Evolutionary conservation across 2,888 invertebrate species (phyloP).

Genomic region (Volucella inanis): DNA sequence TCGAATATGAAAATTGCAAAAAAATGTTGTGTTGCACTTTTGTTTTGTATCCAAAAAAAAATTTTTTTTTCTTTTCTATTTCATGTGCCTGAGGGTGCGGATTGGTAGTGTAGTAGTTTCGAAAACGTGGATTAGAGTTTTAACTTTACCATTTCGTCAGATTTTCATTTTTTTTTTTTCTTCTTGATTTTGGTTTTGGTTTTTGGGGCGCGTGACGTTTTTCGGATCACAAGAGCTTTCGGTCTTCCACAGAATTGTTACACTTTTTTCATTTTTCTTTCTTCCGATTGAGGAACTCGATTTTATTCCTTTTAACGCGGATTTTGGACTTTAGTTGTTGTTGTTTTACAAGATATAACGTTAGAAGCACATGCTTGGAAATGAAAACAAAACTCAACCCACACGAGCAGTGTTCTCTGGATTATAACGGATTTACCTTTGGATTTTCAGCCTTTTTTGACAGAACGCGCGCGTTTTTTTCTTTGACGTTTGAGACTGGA

Average conservation of each 20-base stretch:
- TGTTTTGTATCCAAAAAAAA: too few species aligned
- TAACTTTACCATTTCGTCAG: constrained; percentile 72
- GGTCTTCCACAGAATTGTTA: constrained; percentile 59
- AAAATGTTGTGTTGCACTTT: too few species aligned
- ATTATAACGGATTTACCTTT: constrained; percentile 55
- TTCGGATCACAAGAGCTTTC: background rate
- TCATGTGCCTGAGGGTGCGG: too few species aligned
- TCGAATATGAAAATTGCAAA: too few species aligned
- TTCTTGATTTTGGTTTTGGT: constrained; percentile 9
- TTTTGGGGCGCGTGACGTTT: background rate
- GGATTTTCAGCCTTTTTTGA: constrained; percentile 32
- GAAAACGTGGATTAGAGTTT: constrained; percentile 46
- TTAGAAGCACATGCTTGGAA: constrained; percentile 76
- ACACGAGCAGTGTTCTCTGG: constrained; percentile 41
- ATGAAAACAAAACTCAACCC: constrained; percentile 30
- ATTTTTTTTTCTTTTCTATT: too few species aligned
- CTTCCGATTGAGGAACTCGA: too few species aligned
- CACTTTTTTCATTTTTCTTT: constrained; percentile 67
- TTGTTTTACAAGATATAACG: constrained; percentile 73
- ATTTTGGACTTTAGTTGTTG: constrained; percentile 32
- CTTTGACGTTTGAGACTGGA: background rate
- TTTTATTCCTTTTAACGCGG: constrained; percentile 6
- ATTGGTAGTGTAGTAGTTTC: background rate
- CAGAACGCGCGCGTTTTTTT: constrained; percentile 54
- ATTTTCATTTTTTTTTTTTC: constrained; percentile 25